These are phyloP conservation scores for Squalus acanthias DNA, from an alignment of 2,797 vertebrate species.

Conservation along the genomic window DNA sequence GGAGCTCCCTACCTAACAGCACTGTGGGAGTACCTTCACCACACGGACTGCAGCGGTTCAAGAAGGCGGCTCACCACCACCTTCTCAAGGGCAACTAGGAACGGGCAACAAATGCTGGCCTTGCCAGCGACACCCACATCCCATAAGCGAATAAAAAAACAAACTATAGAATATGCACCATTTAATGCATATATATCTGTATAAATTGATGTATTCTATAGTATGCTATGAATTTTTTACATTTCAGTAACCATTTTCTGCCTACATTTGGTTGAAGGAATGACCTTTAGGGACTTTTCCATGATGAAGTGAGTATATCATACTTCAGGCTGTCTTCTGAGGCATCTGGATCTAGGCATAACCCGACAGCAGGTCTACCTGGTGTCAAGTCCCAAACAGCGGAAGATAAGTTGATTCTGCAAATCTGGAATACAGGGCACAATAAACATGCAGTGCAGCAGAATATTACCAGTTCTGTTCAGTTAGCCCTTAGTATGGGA, in stretches of 20 bases:
- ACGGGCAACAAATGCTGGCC: no score
- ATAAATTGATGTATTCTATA: background rate
- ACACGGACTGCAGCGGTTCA: no score
- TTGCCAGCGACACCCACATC: no score
- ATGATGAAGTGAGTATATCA: no score
- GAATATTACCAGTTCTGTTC: background rate
- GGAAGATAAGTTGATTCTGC: background rate
- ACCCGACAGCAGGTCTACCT: background rate
- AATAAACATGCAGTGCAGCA: background rate
- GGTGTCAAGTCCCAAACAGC: background rate
- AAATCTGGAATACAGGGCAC: background rate
- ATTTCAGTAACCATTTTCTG: background rate
- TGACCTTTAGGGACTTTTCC: background rate
- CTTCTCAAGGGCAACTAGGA: no score
- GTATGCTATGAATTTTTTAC: background rate
- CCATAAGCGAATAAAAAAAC: no score
- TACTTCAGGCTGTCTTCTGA: background rate
- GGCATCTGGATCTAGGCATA: background rate
- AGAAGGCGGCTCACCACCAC: no score
- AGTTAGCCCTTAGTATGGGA: background rate
- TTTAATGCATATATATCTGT: background rate
- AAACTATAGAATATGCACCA: background rate
- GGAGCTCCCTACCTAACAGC: no score
- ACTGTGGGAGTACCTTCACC: no score
- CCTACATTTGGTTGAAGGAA: background rate